Conservation (phyloP, 2,888 invertebrate species). For the Megamerina dolium region DNA sequence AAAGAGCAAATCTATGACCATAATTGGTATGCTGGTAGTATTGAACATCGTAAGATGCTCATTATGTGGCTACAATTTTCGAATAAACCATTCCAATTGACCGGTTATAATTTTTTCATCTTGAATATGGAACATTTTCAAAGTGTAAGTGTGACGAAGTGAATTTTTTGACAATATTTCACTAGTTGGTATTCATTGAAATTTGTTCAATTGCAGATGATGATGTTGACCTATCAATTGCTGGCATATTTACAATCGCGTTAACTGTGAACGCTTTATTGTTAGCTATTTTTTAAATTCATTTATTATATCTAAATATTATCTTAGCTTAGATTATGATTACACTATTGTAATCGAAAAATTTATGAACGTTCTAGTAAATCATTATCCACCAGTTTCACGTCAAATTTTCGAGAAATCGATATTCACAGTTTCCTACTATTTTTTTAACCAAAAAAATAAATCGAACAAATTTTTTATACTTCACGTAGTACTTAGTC, state of each 20-base stretch:
- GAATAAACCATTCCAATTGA: conserved; percentile 10
- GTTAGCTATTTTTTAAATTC: too few species aligned
- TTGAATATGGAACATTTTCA: conserved; percentile 19
- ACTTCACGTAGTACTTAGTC: too few species aligned
- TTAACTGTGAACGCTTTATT: too few species aligned
- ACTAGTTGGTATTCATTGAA: neutral
- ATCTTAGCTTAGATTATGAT: too few species aligned
- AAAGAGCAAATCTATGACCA: conserved; percentile 9
- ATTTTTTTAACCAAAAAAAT: too few species aligned
- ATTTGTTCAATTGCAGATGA: conserved; percentile 9
- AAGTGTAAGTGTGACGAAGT: conserved; percentile 4
- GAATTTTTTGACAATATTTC: neutral
- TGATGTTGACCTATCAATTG: conserved; percentile 17
- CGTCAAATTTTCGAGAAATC: too few species aligned
- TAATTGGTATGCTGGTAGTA: conserved; percentile 15
- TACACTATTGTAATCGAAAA: conserved; percentile 10
- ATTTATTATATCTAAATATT: too few species aligned
- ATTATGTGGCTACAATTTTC: conserved; percentile 8
- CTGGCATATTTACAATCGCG: too few species aligned
- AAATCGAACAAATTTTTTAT: too few species aligned
- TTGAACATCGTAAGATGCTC: conserved; percentile 10
- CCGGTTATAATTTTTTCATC: conserved; percentile 15
- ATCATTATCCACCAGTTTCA: too few species aligned
- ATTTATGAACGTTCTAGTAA: neutral
- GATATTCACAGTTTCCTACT: too few species aligned